Percentiles rank a stretch among this genome's conserved stretches.
Evolutionary conservation across 2,888 invertebrate genomes (phyloP).

Genomic region (Eupithecia insigniata): DNA sequence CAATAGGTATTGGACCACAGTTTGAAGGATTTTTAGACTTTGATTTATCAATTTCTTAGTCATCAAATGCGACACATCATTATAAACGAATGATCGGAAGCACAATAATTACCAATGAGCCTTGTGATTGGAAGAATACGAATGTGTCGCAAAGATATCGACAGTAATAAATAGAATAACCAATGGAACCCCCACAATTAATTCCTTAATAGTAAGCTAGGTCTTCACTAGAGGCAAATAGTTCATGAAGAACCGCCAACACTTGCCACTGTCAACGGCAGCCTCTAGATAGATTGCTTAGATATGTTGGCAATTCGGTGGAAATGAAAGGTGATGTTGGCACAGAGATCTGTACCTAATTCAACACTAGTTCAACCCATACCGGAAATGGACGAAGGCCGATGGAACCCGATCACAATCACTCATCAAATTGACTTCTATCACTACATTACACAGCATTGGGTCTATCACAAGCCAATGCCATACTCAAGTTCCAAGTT

Average conservation of each 20-base stretch:
- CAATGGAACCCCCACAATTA: neutral
- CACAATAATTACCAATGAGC: neutral
- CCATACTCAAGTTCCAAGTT: constrained; percentile 28
- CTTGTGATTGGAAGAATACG: neutral
- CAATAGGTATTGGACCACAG: constrained; percentile 27
- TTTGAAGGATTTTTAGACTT: constrained; percentile 12
- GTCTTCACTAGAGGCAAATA: neutral
- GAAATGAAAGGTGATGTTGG: neutral
- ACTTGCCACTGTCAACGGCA: neutral
- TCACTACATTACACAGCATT: constrained; percentile 36
- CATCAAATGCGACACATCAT: neutral
- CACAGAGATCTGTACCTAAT: neutral
- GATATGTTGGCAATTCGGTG: neutral
- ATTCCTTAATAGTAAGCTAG: neutral
- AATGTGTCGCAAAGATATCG: neutral
- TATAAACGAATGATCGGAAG: constrained; percentile 3
- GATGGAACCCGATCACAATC: constrained; percentile 27
- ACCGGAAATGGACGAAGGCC: constrained; percentile 41
- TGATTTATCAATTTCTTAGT: neutral
- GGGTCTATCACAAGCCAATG: constrained; percentile 41
- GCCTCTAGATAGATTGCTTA: neutral
- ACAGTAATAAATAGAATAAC: neutral
- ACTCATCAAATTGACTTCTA: constrained; percentile 42
- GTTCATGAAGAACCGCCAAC: neutral
- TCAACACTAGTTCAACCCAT: constrained; percentile 14